Percentiles rank a stretch among this genome's conserved stretches.
These are phyloP conservation scores for Psilopogon haemacephalus DNA, from an alignment of 2,113 vertebrate species.

Conservation along the genomic window DNA sequence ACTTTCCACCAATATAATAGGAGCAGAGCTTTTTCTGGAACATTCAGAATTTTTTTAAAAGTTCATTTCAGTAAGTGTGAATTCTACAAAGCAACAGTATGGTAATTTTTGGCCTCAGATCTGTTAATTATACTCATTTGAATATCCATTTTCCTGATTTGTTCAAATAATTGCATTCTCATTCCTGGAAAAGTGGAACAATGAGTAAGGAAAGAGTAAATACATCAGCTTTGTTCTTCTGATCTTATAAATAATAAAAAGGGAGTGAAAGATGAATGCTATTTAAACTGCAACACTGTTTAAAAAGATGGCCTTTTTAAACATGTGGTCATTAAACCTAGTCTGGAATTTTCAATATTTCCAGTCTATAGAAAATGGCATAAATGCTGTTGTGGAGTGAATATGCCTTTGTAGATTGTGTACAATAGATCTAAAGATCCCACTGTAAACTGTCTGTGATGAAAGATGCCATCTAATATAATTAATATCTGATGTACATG, in stretches of 20 bases:
- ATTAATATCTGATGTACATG: neutral
- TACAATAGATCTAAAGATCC: neutral
- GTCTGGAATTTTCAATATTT: neutral
- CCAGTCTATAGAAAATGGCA: neutral
- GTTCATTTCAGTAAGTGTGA: neutral
- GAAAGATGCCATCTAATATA: neutral
- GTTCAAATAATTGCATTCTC: neutral
- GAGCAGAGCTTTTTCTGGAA: neutral
- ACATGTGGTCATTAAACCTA: neutral
- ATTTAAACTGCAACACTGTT: neutral
- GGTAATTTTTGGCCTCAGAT: neutral
- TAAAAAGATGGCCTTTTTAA: slow-evolving; percentile 7
- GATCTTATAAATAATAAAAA: neutral
- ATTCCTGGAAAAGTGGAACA: neutral
- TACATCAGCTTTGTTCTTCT: neutral
- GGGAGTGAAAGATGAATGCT: neutral
- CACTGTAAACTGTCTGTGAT: neutral
- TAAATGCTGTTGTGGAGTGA: neutral
- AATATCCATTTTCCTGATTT: neutral
- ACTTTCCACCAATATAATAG: neutral
- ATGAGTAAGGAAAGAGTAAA: neutral
- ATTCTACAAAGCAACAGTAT: neutral
- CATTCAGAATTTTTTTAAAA: neutral
- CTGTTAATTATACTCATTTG: neutral
- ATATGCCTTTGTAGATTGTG: neutral